Conservation (phyloP, 2,113 vertebrate genomes). For the Leptobrachium ailaonicum region DNA sequence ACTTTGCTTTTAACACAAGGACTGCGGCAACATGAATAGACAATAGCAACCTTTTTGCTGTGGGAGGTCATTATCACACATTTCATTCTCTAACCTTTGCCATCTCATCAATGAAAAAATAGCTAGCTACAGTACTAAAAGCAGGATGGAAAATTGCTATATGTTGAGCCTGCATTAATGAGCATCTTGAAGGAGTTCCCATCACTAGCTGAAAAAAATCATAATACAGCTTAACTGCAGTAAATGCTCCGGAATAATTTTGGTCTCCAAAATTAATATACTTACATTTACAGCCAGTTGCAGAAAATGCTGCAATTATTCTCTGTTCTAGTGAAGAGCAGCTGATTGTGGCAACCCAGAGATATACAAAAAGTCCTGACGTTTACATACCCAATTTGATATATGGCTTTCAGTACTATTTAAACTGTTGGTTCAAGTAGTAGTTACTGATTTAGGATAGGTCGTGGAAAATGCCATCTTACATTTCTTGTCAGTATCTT, state of each 20-base stretch:
- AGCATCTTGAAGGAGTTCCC: conserved; percentile 32
- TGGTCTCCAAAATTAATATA: neutral
- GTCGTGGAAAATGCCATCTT: too few species aligned
- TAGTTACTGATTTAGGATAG: conserved; percentile 4
- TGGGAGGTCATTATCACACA: conserved; percentile 28
- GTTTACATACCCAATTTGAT: neutral
- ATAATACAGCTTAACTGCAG: conserved; percentile 20
- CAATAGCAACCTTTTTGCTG: neutral
- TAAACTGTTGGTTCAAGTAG: neutral
- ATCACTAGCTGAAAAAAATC: conserved; percentile 29
- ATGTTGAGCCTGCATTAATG: conserved; percentile 33
- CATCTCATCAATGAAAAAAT: conserved; percentile 22
- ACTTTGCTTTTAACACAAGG: neutral
- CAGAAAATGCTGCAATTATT: conserved; percentile 32
- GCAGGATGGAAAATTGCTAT: conserved; percentile 7
- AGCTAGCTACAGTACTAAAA: conserved; percentile 20
- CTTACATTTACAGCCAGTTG: conserved; percentile 9
- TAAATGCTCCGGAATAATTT: conserved; percentile 29
- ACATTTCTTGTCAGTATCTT: too few species aligned
- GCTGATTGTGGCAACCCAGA: conserved; percentile 21
- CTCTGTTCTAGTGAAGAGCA: conserved; percentile 18
- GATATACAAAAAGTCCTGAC: neutral
- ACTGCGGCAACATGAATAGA: neutral
- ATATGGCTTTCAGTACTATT: neutral
- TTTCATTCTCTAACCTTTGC: conserved; percentile 15